A percentile compares a stretch with the other conserved stretches of the same genome.
Evolutionary conservation across 2,888 invertebrate species (phyloP).

Genomic region (Furcula furcula): DNA sequence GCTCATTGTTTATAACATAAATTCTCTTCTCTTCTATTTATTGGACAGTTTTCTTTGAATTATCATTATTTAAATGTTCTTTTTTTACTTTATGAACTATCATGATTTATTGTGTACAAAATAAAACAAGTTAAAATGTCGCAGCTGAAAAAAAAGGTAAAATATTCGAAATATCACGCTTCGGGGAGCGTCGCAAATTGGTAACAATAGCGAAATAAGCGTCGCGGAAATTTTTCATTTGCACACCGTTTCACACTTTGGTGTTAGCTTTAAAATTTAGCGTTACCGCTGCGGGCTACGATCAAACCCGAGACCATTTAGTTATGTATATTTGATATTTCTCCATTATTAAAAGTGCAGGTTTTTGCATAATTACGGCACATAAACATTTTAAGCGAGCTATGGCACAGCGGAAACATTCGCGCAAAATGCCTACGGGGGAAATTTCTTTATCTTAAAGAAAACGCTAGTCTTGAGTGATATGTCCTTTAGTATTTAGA

Average conservation of each 20-base stretch:
- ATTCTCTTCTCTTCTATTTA: too few species aligned
- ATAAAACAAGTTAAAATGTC: constrained; percentile 3
- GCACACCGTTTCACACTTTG: constrained; percentile 68
- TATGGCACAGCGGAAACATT: too few species aligned
- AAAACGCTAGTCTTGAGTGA: too few species aligned
- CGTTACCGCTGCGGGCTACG: constrained; percentile 30
- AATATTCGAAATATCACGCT: constrained; percentile 38
- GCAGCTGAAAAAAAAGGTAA: constrained; percentile 4
- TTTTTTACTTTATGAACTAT: constrained; percentile 11
- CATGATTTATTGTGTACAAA: constrained; percentile 1
- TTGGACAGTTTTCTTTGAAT: neutral
- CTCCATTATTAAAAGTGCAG: constrained; percentile 8
- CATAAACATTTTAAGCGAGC: too few species aligned
- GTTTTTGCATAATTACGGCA: neutral
- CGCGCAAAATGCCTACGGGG: too few species aligned
- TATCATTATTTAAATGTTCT: neutral
- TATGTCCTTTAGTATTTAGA: too few species aligned
- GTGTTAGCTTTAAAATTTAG: constrained; percentile 65
- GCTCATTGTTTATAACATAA: too few species aligned
- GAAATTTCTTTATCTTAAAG: too few species aligned
- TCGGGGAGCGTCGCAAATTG: constrained; percentile 55
- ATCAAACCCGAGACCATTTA: constrained; percentile 45
- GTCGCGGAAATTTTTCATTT: constrained; percentile 72
- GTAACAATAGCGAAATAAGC: constrained; percentile 69
- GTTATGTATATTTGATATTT: constrained; percentile 14